Base-by-base conservation (phyloP, 2,113 vertebrate species). In the Danionella cerebrum region DNA sequence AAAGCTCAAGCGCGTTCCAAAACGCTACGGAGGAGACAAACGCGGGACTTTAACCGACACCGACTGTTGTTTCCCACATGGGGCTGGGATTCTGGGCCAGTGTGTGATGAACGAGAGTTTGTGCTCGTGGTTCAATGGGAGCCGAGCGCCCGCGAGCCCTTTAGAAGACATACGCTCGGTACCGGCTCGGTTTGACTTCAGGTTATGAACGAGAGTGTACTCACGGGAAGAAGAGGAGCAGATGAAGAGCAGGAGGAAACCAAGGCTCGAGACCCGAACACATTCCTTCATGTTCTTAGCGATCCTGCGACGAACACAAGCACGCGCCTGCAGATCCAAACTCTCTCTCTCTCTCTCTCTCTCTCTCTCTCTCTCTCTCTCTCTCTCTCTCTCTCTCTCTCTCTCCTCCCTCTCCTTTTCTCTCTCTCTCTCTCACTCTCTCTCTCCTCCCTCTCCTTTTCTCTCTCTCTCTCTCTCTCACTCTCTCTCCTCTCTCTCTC, bases 241-340 rank as follows among this genome's bases (percentile, higher is more conserved):
- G 68, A 69, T 73, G 0, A 72, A 29, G 69, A 89, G 79, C 74
- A 88, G 76, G 51, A 86, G 57, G 45, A 89, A 78, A 76, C 87
- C 67, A 13, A 75, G 79, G 44, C 78, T 76, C 72, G 71, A 73
- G 11, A 85, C 3, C 14, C 55, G n/a, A 29, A 21, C 51, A 27
- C 10, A 53, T 11, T 58, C 41, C 66, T 21, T 27, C 31, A 22
- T 41, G 10, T 19, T 22, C 16, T n/a, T n/a, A n/a, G n/a, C n/a
- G n/a, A n/a, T n/a, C n/a, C n/a, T n/a, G n/a, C n/a, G n/a, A n/a
- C n/a, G n/a, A n/a, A n/a, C 52, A 10, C 39, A 44, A 36, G 25
- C 29, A 45, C n/a, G n/a, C 13, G 45, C 11, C 21, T 27, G 55
- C 36, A 42, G 1, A 9, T 13, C 1, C 39, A 3, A 10, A n/a